Evolutionary conservation across 2,797 vertebrate species (phyloP).

Genomic region (Mus caroli): DNA sequence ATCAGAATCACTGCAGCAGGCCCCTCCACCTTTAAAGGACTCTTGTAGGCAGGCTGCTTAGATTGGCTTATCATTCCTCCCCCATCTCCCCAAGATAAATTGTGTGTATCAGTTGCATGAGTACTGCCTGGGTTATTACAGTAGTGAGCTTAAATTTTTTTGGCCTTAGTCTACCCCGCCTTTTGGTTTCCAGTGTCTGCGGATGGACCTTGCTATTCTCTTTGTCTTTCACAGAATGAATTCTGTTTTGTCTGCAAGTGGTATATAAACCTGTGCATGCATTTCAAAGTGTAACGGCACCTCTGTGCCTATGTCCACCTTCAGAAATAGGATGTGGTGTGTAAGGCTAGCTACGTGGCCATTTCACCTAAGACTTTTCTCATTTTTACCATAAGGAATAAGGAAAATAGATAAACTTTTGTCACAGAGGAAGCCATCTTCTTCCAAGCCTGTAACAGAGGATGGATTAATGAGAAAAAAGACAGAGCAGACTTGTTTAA

Average conservation of each 20-base stretch:
- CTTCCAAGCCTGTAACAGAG: background rate
- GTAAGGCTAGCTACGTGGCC: background rate
- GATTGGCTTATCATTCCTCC: background rate
- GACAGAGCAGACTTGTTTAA: background rate
- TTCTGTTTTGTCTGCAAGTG: background rate
- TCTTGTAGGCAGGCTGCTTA: background rate
- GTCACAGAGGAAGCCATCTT: background rate
- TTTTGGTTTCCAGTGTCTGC: background rate
- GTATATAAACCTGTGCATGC: background rate
- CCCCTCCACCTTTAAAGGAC: background rate
- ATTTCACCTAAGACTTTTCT: background rate
- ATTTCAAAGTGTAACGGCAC: background rate
- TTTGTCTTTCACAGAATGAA: constrained; percentile 45
- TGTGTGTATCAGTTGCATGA: background rate
- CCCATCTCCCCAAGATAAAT: constrained; percentile 3
- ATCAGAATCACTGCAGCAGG: constrained; percentile 4
- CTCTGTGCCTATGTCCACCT: background rate
- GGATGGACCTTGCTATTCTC: background rate
- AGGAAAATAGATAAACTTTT: background rate
- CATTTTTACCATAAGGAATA: background rate
- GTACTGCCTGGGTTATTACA: background rate
- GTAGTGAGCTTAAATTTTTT: background rate
- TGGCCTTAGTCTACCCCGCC: background rate
- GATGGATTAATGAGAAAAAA: background rate
- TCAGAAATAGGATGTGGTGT: background rate